Evolutionary conservation across 2,797 vertebrate genomes (phyloP).

Genomic region (Sebastes itinus): DNA sequence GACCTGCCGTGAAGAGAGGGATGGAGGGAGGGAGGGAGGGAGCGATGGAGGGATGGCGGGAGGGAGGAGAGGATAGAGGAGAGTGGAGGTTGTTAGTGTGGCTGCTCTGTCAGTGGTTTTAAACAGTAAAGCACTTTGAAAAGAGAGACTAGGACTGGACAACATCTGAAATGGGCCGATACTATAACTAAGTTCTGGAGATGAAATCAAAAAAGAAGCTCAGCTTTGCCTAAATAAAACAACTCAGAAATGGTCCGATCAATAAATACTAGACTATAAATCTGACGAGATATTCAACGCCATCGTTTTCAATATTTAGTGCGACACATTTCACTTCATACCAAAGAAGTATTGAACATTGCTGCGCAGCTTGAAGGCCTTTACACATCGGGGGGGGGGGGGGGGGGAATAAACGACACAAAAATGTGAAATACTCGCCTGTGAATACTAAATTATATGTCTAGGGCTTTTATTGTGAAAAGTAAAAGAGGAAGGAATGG

Average conservation of each 20-base stretch:
- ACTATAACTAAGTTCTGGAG: too few relatives aligned
- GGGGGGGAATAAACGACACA: too few relatives aligned
- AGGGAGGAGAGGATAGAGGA: slow-evolving; percentile 10
- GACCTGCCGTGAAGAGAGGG: slow-evolving; percentile 60
- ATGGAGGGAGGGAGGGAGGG: slow-evolving; percentile 4
- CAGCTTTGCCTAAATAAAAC: too few relatives aligned
- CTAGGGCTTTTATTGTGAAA: neutral
- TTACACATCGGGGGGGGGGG: neutral
- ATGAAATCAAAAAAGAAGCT: too few relatives aligned
- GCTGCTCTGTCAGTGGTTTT: slow-evolving; percentile 8
- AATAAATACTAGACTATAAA: neutral
- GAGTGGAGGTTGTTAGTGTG: slow-evolving; percentile 32
- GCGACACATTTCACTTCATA: too few relatives aligned
- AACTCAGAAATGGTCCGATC: neutral
- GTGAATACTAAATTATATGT: too few relatives aligned
- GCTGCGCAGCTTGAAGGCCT: neutral
- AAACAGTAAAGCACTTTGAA: neutral
- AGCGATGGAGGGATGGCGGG: neutral
- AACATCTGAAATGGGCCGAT: too few relatives aligned
- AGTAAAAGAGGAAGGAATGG: too few relatives aligned
- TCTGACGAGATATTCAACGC: neutral
- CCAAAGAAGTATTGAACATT: neutral
- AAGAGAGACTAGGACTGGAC: neutral
- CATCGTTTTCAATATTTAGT: neutral
- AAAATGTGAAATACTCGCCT: too few relatives aligned